phyloP scores from a whole-genome alignment of 92 coral and sea anemone genomes.

The Diadumene lineata region DNA sequence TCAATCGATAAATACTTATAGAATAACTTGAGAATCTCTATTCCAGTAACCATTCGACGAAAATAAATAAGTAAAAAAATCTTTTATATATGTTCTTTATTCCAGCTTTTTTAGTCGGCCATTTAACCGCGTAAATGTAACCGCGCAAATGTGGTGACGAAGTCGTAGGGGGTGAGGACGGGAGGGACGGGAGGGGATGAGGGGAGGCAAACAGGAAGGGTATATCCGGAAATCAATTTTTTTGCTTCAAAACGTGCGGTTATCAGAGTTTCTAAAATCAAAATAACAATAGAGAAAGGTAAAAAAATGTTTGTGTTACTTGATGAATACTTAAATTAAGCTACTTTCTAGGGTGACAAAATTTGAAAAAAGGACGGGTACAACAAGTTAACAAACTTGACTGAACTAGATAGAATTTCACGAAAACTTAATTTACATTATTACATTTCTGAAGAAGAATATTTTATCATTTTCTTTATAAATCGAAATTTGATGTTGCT shows the following conservation, averaged over 20 bases:
- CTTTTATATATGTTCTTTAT: neutral
- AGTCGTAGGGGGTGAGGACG: neutral
- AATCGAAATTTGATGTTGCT: neutral
- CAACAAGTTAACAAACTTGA: too few species aligned
- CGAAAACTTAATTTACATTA: too few species aligned
- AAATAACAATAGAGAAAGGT: too few species aligned
- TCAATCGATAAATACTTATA: neutral
- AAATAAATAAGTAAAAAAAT: too few species aligned
- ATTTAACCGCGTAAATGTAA: neutral
- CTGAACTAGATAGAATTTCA: too few species aligned
- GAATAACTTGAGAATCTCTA: neutral
- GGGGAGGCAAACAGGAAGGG: neutral
- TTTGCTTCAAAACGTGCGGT: neutral
- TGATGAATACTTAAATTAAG: too few species aligned
- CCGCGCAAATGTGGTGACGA: neutral
- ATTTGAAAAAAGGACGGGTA: too few species aligned
- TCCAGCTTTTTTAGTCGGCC: neutral
- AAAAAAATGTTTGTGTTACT: too few species aligned
- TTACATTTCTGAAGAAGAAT: too few species aligned
- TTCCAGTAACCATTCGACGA: neutral
- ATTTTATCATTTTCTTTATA: neutral
- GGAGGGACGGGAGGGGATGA: neutral
- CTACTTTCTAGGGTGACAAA: too few species aligned
- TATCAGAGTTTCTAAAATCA: too few species aligned
- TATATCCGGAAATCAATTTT: neutral